These are phyloP conservation scores for Strigamia maritima DNA, from an alignment of 2,888 invertebrate genomes.

Conservation along the genomic window DNA sequence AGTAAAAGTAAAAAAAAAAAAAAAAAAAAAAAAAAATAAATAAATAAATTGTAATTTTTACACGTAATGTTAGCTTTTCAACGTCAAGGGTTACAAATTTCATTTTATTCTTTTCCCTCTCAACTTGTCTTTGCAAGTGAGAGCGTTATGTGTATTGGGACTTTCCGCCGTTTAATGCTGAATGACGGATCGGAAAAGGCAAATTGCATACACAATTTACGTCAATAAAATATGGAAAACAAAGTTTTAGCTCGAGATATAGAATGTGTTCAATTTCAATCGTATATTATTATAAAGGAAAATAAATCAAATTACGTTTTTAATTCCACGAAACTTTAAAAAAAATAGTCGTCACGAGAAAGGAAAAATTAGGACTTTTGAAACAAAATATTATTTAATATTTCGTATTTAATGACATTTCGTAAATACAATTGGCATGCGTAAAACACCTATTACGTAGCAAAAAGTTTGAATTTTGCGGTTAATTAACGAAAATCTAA, in stretches of 20 bases:
- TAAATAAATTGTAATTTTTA: neutral
- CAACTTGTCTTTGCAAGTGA: neutral
- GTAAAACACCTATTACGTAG: no score
- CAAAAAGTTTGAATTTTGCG: no score
- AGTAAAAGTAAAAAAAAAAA: neutral
- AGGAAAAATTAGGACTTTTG: no score
- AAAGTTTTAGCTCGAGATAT: neutral
- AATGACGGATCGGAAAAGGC: neutral
- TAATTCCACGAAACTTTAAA: no score
- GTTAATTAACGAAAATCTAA: neutral
- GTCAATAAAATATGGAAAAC: neutral
- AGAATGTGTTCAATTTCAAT: neutral
- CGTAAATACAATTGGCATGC: no score
- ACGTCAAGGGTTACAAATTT: slow-evolving; percentile 7
- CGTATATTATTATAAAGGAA: neutral
- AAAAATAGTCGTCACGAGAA: no score
- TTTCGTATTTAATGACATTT: no score
- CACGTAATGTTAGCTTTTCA: neutral
- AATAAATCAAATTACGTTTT: no score
- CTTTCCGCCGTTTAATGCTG: neutral
- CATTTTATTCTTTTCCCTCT: neutral
- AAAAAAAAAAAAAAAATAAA: no score
- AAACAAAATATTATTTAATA: no score
- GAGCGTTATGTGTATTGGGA: neutral
- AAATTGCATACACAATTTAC: neutral